Percentiles rank a stretch among this genome's conserved stretches.
Conservation (phyloP, 2,797 vertebrate species). For the Valencia hispanica region DNA sequence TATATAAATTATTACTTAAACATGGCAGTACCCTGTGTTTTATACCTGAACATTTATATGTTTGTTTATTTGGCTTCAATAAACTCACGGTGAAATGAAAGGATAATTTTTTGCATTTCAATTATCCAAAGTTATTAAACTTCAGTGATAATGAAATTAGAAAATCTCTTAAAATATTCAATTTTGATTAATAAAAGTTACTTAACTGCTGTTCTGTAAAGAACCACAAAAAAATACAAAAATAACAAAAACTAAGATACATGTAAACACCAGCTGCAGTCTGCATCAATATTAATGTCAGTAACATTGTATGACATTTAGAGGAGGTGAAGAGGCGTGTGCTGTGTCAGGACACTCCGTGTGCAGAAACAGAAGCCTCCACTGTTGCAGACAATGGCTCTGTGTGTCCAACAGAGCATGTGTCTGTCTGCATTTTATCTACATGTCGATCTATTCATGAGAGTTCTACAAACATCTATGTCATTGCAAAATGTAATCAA, state of each 20-base stretch:
- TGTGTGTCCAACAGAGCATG: constrained; percentile 44
- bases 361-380: constrained; percentile 58
- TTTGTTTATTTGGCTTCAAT: not conserved
- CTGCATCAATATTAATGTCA: constrained; percentile 32
- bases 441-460: constrained; percentile 24
- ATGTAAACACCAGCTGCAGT: constrained; percentile 6
- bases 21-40: not conserved
- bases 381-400: constrained; percentile 65
- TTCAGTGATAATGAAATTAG: not conserved
- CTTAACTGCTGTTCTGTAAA: not conserved
- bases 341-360: constrained; percentile 57
- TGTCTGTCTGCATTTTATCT: constrained; percentile 41
- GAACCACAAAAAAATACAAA: not conserved
- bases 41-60: not conserved
- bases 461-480: constrained; percentile 35
- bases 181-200: not conserved
- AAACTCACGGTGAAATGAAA: not conserved
- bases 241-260: not conserved
- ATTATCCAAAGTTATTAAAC: not conserved
- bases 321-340: constrained; percentile 54
- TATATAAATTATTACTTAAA: not conserved
- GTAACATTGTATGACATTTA: constrained; percentile 59
- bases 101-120: not conserved
- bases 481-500: constrained; percentile 38
- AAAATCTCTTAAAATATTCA: not conserved